A percentile compares a stretch with the other conserved stretches of the same genome.
phyloP scores from a whole-genome alignment of 2,113 vertebrate genomes.

The Macquaria australasica region DNA sequence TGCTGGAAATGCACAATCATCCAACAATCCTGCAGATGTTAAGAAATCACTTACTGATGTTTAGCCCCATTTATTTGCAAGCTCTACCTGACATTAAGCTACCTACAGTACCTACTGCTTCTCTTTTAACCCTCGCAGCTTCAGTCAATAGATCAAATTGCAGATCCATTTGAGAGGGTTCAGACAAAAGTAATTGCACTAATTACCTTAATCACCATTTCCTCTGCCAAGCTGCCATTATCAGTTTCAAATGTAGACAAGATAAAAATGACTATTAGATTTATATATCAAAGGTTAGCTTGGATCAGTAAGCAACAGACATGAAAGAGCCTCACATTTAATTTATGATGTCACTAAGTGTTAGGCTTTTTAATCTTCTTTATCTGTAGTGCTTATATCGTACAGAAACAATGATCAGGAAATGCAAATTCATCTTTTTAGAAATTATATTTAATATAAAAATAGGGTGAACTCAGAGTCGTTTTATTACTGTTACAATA shows the following conservation, averaged over 20 bases:
- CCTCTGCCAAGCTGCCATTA: conserved; percentile 47
- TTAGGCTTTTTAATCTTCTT: conserved; percentile 20
- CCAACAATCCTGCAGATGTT: conserved; percentile 14
- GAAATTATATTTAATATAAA: background rate
- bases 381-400: background rate
- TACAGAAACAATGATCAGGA: background rate
- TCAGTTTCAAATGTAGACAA: conserved; percentile 36
- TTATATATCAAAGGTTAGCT: conserved; percentile 44
- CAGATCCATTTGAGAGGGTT: conserved; percentile 40
- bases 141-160: conserved; percentile 55
- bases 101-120: conserved; percentile 33
- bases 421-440: background rate
- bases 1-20: conserved; percentile 17
- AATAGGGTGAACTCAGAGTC: background rate
- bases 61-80: conserved; percentile 15
- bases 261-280: conserved; percentile 53
- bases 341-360: conserved; percentile 19
- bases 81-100: conserved; percentile 15
- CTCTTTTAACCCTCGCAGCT: conserved; percentile 35
- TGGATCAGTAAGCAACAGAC: conserved; percentile 10
- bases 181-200: conserved; percentile 48
- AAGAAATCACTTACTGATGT: conserved; percentile 5
- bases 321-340: conserved; percentile 16
- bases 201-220: conserved; percentile 63
- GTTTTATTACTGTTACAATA: background rate